Percentiles rank a stretch among this genome's conserved stretches.
Evolutionary conservation across 2,797 vertebrate species (phyloP).

Genomic region (Rhabdomys pumilio): DNA sequence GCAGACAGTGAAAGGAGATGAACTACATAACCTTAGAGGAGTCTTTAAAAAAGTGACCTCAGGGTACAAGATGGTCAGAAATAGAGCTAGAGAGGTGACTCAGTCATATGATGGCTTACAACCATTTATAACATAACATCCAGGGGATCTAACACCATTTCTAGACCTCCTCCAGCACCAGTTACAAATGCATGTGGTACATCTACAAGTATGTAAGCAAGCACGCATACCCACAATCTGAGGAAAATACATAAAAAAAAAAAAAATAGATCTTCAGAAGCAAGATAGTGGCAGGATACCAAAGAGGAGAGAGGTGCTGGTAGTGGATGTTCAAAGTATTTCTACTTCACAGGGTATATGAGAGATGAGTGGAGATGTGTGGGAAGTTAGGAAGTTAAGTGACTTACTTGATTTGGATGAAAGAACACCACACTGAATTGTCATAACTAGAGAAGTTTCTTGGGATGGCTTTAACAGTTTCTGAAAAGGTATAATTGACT

Average conservation of each 20-base stretch:
- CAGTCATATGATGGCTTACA: neutral
- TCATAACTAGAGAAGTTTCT: neutral
- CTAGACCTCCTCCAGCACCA: neutral
- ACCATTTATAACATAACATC: neutral
- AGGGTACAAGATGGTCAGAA: neutral
- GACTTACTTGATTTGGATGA: neutral
- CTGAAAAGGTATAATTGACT: neutral
- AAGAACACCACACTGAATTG: neutral
- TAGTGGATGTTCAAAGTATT: neutral
- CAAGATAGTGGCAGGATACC: too few relatives aligned
- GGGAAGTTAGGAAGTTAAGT: too few relatives aligned
- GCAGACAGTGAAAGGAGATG: neutral
- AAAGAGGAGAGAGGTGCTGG: neutral
- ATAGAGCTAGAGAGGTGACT: neutral
- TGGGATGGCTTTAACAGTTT: neutral
- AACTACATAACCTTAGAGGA: too few relatives aligned
- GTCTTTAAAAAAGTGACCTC: neutral
- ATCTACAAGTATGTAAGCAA: neutral
- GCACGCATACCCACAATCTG: neutral
- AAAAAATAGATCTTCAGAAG: neutral
- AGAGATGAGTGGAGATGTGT: neutral
- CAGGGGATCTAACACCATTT: neutral
- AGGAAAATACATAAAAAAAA: too few relatives aligned
- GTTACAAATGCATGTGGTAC: neutral
- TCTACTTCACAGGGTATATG: fast-evolving